A percentile compares a stretch with the other conserved stretches of the same genome.
Evolutionary conservation across 2,888 invertebrate species (phyloP).

Genomic region (Labia minor): DNA sequence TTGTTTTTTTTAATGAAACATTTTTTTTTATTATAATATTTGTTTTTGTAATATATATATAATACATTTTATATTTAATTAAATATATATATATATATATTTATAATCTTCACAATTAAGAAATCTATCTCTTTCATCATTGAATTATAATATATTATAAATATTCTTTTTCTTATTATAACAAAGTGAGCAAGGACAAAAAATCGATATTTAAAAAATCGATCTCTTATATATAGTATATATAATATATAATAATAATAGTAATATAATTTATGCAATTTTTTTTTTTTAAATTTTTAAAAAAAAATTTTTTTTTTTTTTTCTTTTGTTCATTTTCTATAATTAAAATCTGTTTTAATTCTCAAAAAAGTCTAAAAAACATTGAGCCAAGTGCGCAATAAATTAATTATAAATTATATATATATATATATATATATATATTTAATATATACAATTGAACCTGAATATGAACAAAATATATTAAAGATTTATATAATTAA

Average conservation of each 20-base stretch:
- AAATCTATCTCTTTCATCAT: too few species aligned
- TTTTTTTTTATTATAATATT: too few species aligned
- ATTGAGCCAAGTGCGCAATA: conserved; percentile 7
- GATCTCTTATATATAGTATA: not conserved
- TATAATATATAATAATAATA: too few species aligned
- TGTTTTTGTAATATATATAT: too few species aligned
- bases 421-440: too few species aligned
- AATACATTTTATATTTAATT: too few species aligned
- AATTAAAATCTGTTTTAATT: not conserved
- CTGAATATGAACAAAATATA: not conserved
- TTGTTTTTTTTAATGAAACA: too few species aligned
- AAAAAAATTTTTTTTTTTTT: not conserved
- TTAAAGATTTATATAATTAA: not conserved
- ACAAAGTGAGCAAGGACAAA: conserved; percentile 13
- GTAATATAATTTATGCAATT: too few species aligned
- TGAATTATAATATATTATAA: conserved; percentile 1
- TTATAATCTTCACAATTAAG: too few species aligned
- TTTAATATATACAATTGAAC: not conserved
- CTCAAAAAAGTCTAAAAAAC: conserved; percentile 13
- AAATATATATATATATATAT: too few species aligned
- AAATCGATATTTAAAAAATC: not conserved
- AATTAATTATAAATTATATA: not conserved
- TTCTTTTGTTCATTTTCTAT: not conserved
- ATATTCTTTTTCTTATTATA: not conserved
- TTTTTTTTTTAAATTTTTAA: too few species aligned